Evolutionary conservation across 1,140 invertebrate genomes (phyloP).

Genomic region (Ericerus pela): DNA sequence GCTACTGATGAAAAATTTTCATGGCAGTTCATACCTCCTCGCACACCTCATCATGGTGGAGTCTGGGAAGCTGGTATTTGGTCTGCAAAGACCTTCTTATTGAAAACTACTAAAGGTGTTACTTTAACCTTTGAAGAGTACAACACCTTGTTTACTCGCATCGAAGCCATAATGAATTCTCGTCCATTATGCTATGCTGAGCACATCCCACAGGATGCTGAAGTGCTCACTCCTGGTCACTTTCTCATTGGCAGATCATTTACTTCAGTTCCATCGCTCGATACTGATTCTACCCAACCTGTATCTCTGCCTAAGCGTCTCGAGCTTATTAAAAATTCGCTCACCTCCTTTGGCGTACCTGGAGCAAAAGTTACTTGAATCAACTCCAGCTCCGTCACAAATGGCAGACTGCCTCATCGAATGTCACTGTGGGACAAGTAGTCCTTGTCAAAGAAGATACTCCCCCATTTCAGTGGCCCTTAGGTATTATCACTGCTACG

Average conservation of each 20-base stretch:
- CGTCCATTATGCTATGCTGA: constrained; percentile 22
- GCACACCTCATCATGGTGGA: constrained; percentile 16
- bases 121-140: constrained; percentile 27
- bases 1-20: too few relatives aligned
- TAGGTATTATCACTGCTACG: constrained; percentile 21
- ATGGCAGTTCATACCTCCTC: constrained; percentile 2
- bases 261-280: constrained; percentile 11
- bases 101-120: constrained; percentile 12
- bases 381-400: constrained; percentile 23
- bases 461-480: too few relatives aligned
- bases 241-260: constrained; percentile 22
- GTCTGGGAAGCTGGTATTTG: constrained; percentile 25
- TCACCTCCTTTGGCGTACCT: constrained; percentile 24
- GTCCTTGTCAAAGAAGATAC: constrained; percentile 22
- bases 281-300: constrained; percentile 8
- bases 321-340: constrained; percentile 19
- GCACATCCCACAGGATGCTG: constrained; percentile 24
- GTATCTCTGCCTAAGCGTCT: constrained; percentile 17
- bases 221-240: constrained; percentile 25
- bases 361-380: constrained; percentile 25
- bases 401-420: constrained; percentile 18
- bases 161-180: constrained; percentile 27
- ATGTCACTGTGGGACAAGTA: constrained; percentile 18
- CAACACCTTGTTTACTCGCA: constrained; percentile 22
- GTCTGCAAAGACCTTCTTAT: constrained; percentile 19